Percentiles rank a stretch among this genome's conserved stretches.
These are phyloP conservation scores for Pterostichus niger DNA, from an alignment of 2,888 invertebrate species.

Conservation along the genomic window DNA sequence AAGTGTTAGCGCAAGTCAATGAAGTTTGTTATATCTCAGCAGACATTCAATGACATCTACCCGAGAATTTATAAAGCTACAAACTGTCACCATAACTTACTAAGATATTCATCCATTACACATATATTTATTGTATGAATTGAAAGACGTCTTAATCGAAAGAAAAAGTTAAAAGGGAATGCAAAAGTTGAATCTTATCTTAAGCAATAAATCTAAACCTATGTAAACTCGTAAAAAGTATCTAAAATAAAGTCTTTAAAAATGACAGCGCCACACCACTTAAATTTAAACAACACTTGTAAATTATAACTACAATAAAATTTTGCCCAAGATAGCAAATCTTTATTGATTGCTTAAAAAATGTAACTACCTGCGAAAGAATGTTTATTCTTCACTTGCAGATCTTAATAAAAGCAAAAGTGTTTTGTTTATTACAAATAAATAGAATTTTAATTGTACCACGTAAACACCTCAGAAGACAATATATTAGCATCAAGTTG, in stretches of 20 bases:
- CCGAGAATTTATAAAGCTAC: too few species aligned
- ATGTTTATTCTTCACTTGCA: not conserved
- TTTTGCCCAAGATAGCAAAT: not conserved
- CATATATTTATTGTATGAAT: not conserved
- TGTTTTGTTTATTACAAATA: not conserved
- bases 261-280: too few species aligned
- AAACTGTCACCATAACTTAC: too few species aligned
- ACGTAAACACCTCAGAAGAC: not conserved
- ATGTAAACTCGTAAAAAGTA: constrained; percentile 10
- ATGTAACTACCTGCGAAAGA: constrained; percentile 9
- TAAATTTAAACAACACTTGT: not conserved
- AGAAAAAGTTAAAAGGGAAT: not conserved
- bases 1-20: too few species aligned
- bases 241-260: constrained; percentile 7
- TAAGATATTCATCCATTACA: too few species aligned
- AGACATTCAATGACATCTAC: too few species aligned
- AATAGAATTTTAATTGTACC: not conserved
- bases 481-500: constrained; percentile 35
- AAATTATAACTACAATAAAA: constrained; percentile 31
- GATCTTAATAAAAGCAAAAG: not conserved
- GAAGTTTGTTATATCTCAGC: too few species aligned
- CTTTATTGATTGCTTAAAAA: not conserved
- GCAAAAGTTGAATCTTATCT: not conserved
- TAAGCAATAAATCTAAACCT: constrained; percentile 1
- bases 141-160: not conserved